These are phyloP conservation scores for Argyra leucocephala DNA, from an alignment of 2,888 invertebrate genomes.

Conservation along the genomic window DNA sequence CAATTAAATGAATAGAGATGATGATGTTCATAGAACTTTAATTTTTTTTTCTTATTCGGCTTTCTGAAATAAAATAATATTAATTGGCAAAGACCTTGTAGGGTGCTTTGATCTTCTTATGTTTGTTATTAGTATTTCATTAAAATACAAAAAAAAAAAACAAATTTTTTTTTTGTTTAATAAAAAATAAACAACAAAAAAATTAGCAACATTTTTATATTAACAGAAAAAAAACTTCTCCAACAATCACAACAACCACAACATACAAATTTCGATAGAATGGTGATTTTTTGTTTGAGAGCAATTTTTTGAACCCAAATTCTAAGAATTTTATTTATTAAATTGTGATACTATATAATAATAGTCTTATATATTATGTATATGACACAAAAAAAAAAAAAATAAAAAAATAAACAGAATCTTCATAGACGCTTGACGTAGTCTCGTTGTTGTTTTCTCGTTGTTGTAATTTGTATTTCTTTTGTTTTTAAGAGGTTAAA, in stretches of 20 bases:
- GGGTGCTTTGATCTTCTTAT: not conserved
- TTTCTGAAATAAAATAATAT: not conserved
- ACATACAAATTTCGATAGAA: not conserved
- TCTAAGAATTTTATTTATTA: constrained; percentile 1
- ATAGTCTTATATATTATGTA: not conserved
- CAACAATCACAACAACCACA: not conserved
- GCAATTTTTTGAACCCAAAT: constrained; percentile 2
- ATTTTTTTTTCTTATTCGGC: no score
- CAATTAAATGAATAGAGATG: no score
- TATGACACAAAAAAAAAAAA: not conserved
- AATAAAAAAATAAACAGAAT: not conserved
- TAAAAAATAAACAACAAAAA: no score
- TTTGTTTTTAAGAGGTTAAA: not conserved
- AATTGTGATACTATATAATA: not conserved
- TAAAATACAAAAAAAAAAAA: no score
- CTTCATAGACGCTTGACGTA: not conserved
- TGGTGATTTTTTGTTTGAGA: not conserved
- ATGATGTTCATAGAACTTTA: no score
- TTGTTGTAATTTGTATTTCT: not conserved
- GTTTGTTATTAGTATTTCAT: no score
- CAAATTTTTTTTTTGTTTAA: no score
- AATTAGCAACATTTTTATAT: not conserved
- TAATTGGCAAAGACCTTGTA: constrained; percentile 1
- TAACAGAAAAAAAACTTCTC: no score
- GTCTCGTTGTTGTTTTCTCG: not conserved